Percentiles rank a stretch among this genome's conserved stretches.
These are phyloP conservation scores for Entomobrya proxima DNA, from an alignment of 2,888 invertebrate genomes.

Conservation along the genomic window DNA sequence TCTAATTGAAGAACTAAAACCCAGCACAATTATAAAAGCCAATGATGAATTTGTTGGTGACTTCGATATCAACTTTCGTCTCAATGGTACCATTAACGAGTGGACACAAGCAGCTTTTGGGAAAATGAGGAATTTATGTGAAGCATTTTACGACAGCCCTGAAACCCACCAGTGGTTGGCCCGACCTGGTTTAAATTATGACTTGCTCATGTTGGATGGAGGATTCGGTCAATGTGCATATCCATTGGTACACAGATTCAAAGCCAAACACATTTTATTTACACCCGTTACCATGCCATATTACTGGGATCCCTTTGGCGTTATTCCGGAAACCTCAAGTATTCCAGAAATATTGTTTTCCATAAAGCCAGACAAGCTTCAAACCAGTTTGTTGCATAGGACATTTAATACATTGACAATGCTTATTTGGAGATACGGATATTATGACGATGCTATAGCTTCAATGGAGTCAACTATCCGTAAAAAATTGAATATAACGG, in stretches of 20 bases:
- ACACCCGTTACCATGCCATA: conserved; percentile 2
- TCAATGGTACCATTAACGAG: conserved; percentile 10
- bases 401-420: not conserved
- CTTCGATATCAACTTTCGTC: conserved; percentile 50
- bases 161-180: conserved; percentile 44
- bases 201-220: conserved; percentile 40
- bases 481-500: conserved; percentile 17
- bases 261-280: conserved; percentile 41
- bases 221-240: conserved; percentile 43
- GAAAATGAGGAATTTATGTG: not conserved
- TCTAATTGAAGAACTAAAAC: conserved; percentile 34
- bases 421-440: not conserved
- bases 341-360: conserved; percentile 19
- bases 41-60: not conserved
- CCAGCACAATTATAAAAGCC: conserved; percentile 23
- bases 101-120: not conserved
- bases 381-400: not conserved
- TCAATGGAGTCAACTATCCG: too few relatives aligned
- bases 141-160: conserved; percentile 51
- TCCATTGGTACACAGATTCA: conserved; percentile 39
- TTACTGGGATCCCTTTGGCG: not conserved
- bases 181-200: conserved; percentile 14
- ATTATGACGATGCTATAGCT: too few relatives aligned
- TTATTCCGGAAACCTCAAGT: conserved; percentile 41
- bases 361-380: not conserved